Base-by-base conservation (phyloP, 2,113 vertebrate species). In the Malurus melanocephalus region DNA sequence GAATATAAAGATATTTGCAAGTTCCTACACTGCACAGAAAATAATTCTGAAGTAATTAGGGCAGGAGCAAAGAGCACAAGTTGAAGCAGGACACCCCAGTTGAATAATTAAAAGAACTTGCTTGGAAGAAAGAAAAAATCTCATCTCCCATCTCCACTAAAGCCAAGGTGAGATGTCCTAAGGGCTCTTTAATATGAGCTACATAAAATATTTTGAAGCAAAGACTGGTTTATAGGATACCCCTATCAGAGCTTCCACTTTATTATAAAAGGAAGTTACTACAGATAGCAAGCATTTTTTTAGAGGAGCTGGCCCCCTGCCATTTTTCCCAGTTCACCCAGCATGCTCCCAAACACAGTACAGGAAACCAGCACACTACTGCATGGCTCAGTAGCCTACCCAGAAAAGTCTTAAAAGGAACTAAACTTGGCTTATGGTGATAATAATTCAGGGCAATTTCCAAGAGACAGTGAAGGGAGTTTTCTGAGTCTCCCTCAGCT, bases 1-100 rank as follows among this genome's bases (percentile, higher is more conserved):
- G 61, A 89, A 71, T 66, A 30, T n/a, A 57, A 85, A 85, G n/a
- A 30, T n/a, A 92, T 73, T 93, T 93, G 32, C 64, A 89, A 85
- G 64, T 67, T 89, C 14, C 22, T 93, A 48, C 17, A n/a, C 6
- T 56, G 30, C 2, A 1, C 3, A 14, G 52, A 89, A 93, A 80
- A 76, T 69, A 73, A 82, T 85, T 92, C 38, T 87, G 64, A 89
- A 92, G 79, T 89, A 87, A 83, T 79, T 68, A 83, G 23, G 40
- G 10, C 23, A 66, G 35, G 48, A 89, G 67, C 67, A 91, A 77
- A 66, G 21, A 85, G 8, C 56, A 56, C 48, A 94, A 83, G 73
- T 83, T 86, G 73, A 83, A 94, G 65, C 68, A 88, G n/a, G 13
- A 74, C 18, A 77, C 7, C 8, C 21, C 52, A 14, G 10, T 49